Percentiles rank a stretch among this genome's conserved stretches.
phyloP scores from a whole-genome alignment of 2,113 vertebrate genomes.

The Melanostigma gelatinosum region DNA sequence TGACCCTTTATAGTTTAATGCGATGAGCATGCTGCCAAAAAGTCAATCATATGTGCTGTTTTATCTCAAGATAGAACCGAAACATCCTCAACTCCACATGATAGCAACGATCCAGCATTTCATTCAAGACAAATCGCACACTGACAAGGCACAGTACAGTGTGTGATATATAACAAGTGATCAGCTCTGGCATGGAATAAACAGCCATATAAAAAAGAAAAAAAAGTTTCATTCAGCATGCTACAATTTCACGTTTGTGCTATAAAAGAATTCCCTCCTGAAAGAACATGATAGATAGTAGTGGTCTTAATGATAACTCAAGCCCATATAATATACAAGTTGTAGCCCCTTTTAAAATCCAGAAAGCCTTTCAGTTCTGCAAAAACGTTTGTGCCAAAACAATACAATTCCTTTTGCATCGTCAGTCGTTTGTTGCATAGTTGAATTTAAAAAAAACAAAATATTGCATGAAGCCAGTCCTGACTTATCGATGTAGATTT shows the following conservation, averaged over 20 bases:
- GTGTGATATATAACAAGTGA: conserved; percentile 29
- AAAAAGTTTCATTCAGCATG: conserved; percentile 60
- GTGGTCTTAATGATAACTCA: conserved; percentile 34
- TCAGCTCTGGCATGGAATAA: conserved; percentile 73
- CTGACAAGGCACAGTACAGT: conserved; percentile 40
- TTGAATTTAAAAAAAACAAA: conserved; percentile 62
- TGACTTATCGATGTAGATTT: conserved; percentile 86
- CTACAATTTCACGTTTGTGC: conserved; percentile 52
- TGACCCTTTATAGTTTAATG: conserved; percentile 54
- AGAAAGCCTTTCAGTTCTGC: conserved; percentile 39
- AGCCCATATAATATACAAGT: conserved; percentile 20
- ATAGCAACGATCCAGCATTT: conserved; percentile 35
- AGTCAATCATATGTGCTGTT: conserved; percentile 54
- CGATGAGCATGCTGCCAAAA: conserved; percentile 76
- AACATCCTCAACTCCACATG: conserved; percentile 18
- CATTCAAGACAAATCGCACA: conserved; percentile 16
- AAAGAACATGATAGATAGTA: conserved; percentile 16
- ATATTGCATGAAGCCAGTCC: conserved; percentile 89
- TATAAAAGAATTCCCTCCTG: conserved; percentile 24
- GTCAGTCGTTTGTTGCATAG: conserved; percentile 66
- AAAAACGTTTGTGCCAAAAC: conserved; percentile 72
- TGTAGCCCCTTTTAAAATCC: conserved; percentile 31
- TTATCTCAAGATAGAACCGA: conserved; percentile 42
- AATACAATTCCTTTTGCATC: conserved; percentile 44
- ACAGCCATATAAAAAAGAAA: conserved; percentile 74